Evolutionary conservation across 2,113 vertebrate species (phyloP).

Genomic region (Turnix velox): DNA sequence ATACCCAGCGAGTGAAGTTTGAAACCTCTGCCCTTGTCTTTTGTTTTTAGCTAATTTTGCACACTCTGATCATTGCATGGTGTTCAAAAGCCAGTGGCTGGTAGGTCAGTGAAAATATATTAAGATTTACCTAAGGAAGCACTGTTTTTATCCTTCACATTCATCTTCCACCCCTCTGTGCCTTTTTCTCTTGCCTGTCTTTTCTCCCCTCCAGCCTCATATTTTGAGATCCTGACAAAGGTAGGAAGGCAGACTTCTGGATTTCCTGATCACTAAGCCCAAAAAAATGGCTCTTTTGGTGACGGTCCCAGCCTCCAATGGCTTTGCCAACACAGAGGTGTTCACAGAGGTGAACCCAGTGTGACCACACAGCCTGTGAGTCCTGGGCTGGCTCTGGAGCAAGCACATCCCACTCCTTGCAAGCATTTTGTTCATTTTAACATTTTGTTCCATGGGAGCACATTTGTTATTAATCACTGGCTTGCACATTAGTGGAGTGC

Average conservation of each 20-base stretch:
- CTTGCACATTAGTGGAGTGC: conserved; percentile 32
- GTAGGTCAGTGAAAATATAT: neutral
- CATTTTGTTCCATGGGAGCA: conserved; percentile 48
- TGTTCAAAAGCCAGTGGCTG: neutral
- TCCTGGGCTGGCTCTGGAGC: neutral
- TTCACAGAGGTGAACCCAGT: neutral
- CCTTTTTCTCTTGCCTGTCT: neutral
- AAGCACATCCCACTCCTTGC: conserved; percentile 24
- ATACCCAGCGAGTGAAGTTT: neutral
- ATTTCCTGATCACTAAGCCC: neutral
- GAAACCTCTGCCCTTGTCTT: neutral
- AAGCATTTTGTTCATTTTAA: neutral
- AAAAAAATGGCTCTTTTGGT: conserved; percentile 16
- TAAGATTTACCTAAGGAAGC: neutral
- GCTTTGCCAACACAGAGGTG: neutral
- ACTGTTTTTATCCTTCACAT: neutral
- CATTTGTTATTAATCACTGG: conserved; percentile 67
- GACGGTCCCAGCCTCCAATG: neutral
- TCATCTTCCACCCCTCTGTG: fast-evolving
- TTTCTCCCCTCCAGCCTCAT: neutral
- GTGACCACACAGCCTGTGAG: conserved; percentile 25
- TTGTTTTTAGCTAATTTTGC: neutral
- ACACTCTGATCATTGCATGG: neutral
- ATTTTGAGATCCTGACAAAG: neutral
- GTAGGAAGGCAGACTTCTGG: neutral